Evolutionary conservation across 1,140 invertebrate genomes (phyloP).

Genomic region (Eriosoma lanigerum): DNA sequence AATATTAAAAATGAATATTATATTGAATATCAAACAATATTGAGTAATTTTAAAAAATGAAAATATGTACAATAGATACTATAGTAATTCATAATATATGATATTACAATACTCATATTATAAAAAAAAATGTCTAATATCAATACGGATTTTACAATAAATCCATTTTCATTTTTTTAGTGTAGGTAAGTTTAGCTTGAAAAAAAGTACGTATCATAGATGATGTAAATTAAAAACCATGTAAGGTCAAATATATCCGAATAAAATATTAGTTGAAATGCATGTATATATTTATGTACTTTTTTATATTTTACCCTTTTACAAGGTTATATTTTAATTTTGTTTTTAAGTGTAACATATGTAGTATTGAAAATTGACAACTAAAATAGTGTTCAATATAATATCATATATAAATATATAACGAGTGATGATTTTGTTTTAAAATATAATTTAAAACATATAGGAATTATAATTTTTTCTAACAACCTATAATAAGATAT

Average conservation of each 20-base stretch:
- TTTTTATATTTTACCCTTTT: background rate
- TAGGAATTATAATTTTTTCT: too few species aligned
- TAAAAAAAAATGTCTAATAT: too few species aligned
- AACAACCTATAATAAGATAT: too few species aligned
- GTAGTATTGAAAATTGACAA: background rate
- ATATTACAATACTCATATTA: too few species aligned
- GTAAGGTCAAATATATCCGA: conserved; percentile 21
- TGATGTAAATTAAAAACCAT: conserved; percentile 12
- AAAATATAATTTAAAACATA: too few species aligned
- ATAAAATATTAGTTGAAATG: conserved; percentile 7
- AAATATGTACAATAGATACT: too few species aligned
- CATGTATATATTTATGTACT: background rate
- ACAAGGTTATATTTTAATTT: conserved; percentile 27
- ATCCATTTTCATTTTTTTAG: background rate
- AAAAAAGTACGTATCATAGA: background rate
- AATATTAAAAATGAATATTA: background rate
- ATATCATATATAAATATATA: too few species aligned
- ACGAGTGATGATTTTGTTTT: too few species aligned
- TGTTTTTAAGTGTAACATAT: background rate
- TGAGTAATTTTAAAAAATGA: background rate
- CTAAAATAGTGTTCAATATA: too few species aligned
- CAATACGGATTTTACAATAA: background rate
- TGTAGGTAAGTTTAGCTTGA: background rate
- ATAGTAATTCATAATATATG: too few species aligned
- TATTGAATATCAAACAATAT: background rate